Evolutionary conservation across 64 coral and sea anemone species (phyloP).

Genomic region (Actinia equina): DNA sequence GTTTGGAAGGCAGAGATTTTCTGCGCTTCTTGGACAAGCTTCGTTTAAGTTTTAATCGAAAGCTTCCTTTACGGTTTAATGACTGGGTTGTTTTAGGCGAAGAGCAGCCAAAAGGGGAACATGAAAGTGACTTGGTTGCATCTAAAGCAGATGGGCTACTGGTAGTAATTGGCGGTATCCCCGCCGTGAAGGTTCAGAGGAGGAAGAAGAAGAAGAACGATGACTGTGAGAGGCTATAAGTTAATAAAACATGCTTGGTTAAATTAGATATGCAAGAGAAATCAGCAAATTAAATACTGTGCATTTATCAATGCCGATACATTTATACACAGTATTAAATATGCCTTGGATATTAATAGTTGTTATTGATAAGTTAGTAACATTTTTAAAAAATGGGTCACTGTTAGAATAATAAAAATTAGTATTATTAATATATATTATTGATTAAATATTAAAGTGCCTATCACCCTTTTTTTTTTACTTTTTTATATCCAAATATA

Average conservation of each 20-base stretch:
- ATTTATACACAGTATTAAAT: background rate
- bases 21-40: constrained; percentile 93
- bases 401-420: too few relatives aligned
- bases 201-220: constrained; percentile 64
- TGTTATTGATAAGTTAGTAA: too few relatives aligned
- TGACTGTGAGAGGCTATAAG: constrained; percentile 72
- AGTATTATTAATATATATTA: too few relatives aligned
- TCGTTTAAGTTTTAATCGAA: constrained; percentile 86
- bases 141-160: constrained; percentile 92
- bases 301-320: background rate
- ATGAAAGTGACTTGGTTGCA: constrained; percentile 74
- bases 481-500: too few relatives aligned
- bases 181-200: constrained; percentile 60
- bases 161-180: constrained; percentile 50
- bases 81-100: constrained; percentile 70
- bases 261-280: background rate
- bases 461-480: too few relatives aligned
- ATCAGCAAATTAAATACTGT: background rate
- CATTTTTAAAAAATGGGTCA: too few relatives aligned
- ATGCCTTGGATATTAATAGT: background rate
- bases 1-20: constrained; percentile 78
- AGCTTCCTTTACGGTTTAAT: constrained; percentile 85
- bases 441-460: too few relatives aligned
- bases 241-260: constrained; percentile 30
- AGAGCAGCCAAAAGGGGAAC: constrained; percentile 92